These are phyloP conservation scores for Diadegma fenestrale DNA, from an alignment of 2,888 invertebrate species.

Conservation along the genomic window DNA sequence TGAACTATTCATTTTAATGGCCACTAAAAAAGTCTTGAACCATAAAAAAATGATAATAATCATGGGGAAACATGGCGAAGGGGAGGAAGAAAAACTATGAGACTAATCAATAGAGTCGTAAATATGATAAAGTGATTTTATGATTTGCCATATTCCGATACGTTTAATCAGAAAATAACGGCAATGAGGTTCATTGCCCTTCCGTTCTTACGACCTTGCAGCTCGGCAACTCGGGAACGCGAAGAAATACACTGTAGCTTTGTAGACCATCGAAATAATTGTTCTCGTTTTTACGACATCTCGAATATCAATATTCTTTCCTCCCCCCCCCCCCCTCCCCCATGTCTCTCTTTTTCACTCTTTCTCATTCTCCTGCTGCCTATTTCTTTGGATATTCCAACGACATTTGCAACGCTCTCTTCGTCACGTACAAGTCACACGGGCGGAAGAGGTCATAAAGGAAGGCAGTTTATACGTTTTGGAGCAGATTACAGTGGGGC, in stretches of 20 bases:
- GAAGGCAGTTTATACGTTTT: constrained; percentile 35
- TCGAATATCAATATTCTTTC: constrained; percentile 23
- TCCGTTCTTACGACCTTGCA: not conserved
- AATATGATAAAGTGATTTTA: constrained; percentile 29
- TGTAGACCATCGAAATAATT: constrained; percentile 12
- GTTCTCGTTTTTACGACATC: constrained; percentile 26
- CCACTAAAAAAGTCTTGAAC: not conserved
- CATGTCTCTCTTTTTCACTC: not conserved
- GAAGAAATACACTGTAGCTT: not conserved
- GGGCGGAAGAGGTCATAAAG: constrained; percentile 21
- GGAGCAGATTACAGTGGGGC: constrained; percentile 47
- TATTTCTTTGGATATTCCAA: constrained; percentile 22
- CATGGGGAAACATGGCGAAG: not conserved
- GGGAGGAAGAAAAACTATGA: not conserved
- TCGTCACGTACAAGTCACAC: constrained; percentile 16
- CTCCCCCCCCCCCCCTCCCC: not conserved
- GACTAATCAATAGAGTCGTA: constrained; percentile 3
- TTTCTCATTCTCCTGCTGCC: not conserved
- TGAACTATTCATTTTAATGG: not conserved
- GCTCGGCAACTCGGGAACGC: not conserved
- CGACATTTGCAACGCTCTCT: constrained; percentile 29
- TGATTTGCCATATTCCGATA: constrained; percentile 13
- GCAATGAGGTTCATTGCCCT: not conserved
- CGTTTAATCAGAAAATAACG: not conserved
- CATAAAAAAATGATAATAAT: constrained; percentile 23